Base-by-base conservation (phyloP, 1,140 invertebrate species). In the Eriosoma lanigerum region DNA sequence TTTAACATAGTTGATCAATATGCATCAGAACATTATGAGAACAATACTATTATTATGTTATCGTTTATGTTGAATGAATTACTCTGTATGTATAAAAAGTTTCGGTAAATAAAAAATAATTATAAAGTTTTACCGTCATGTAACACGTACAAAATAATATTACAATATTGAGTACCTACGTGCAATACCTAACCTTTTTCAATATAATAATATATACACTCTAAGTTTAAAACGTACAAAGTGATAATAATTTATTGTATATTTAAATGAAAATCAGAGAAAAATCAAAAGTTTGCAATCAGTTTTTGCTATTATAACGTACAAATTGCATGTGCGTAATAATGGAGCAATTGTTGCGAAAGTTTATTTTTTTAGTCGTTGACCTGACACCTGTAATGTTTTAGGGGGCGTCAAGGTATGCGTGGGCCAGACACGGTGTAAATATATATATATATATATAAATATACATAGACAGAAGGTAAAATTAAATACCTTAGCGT, bases 321-420 rank as follows among this genome's bases (percentile, higher is more conserved):
- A 52, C 68, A 50, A 72, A 50, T 70, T 50, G 66, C 66, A 70
- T 50, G 66, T 52, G 26, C 24, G 50, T 72, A 52, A 72, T 66
- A 4, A 64, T 26, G 19, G 68, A 32, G 68, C 17, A 19, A 72
- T 72, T 72, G 68, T 72, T 72, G 46, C 44, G 8, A 68, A 72
- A 50, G 68, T 68, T 68, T 68, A 12, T 24, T 68, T 50, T 72
- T 70, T 72, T 72, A 72, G 68, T 72, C 68, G 68, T 52, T 72
- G 48, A 72, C 68, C 68, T 52, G 68, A 72, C 68, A 72, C 68
- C 68, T 72, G 68, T 72, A 72, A 72, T 72, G 26, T 52, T 72
- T 72, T 52, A 3, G 68, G 26, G 68, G 46, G 64, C 48, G 68
- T 72, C 10, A 13, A 26, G 48, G 68, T 29, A 52, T 72, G 68